A percentile compares a stretch with the other conserved stretches of the same genome.
These are phyloP conservation scores for Neomorphus geoffroyi DNA, from an alignment of 2,797 vertebrate species.

Conservation along the genomic window DNA sequence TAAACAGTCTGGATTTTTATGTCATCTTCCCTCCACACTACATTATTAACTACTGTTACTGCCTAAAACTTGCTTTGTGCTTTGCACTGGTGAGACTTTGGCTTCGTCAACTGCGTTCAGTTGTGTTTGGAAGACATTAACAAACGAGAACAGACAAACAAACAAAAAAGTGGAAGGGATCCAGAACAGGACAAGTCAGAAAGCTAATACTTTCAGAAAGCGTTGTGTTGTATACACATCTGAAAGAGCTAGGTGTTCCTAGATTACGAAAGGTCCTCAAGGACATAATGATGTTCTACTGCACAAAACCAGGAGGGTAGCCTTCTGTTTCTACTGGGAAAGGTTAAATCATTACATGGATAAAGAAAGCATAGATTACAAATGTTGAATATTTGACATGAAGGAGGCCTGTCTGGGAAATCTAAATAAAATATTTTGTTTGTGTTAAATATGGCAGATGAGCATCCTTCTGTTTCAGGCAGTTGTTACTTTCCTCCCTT, in stretches of 20 bases:
- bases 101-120: neutral
- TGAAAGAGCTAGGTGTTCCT: neutral
- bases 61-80: neutral
- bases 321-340: neutral
- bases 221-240: neutral
- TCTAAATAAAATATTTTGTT: neutral
- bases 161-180: neutral
- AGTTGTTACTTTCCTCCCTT: neutral
- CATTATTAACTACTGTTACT: neutral
- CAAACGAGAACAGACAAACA: neutral
- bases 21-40: neutral
- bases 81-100: neutral
- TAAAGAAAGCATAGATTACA: neutral
- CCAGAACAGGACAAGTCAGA: neutral
- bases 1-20: neutral
- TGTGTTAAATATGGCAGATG: neutral
- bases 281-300: neutral
- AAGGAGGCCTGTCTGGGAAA: neutral
- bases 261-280: neutral
- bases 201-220: neutral
- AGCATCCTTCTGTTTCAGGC: neutral
- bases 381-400: neutral
- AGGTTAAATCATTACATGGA: neutral
- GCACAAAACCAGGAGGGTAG: neutral
- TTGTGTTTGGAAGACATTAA: neutral